phyloP scores from a whole-genome alignment of 2,888 invertebrate genomes.

The Sclerodermus sp. region DNA sequence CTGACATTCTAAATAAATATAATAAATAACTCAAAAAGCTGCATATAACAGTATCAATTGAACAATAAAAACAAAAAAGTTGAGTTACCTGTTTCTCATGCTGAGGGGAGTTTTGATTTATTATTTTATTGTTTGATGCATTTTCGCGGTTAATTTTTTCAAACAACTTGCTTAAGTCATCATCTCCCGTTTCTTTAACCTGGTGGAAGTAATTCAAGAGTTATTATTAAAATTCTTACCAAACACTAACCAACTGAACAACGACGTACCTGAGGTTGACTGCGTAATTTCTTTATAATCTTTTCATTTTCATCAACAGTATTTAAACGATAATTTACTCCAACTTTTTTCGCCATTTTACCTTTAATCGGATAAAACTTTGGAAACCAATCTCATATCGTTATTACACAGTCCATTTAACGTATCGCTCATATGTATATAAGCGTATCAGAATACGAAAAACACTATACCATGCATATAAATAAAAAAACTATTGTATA shows the following conservation, averaged over 20 bases:
- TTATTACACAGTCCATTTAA: too few species aligned
- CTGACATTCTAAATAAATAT: constrained; percentile 23
- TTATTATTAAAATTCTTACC: too few species aligned
- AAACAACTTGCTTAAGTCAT: constrained; percentile 38
- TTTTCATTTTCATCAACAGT: constrained; percentile 33
- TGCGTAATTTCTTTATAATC: constrained; percentile 29
- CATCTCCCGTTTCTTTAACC: constrained; percentile 29
- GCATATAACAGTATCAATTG: neutral
- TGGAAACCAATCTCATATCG: too few species aligned
- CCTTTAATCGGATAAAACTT: too few species aligned
- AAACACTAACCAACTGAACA: neutral
- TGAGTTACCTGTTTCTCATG: constrained; percentile 18
- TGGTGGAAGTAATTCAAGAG: constrained; percentile 13
- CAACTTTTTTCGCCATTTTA: constrained; percentile 36
- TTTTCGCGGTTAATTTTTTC: constrained; percentile 35
- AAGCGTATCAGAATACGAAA: too few species aligned
- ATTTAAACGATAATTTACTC: constrained; percentile 24
- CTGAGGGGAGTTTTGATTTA: constrained; percentile 9
- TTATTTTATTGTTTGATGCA: constrained; percentile 15
- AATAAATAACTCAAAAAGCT: constrained; percentile 6
- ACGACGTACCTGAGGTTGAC: constrained; percentile 31
- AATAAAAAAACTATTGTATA: too few species aligned
- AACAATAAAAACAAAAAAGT: neutral
- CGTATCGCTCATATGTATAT: too few species aligned
- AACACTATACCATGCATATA: too few species aligned